Conservation (phyloP, 2,113 vertebrate species). For the Toxotes chatareus region DNA sequence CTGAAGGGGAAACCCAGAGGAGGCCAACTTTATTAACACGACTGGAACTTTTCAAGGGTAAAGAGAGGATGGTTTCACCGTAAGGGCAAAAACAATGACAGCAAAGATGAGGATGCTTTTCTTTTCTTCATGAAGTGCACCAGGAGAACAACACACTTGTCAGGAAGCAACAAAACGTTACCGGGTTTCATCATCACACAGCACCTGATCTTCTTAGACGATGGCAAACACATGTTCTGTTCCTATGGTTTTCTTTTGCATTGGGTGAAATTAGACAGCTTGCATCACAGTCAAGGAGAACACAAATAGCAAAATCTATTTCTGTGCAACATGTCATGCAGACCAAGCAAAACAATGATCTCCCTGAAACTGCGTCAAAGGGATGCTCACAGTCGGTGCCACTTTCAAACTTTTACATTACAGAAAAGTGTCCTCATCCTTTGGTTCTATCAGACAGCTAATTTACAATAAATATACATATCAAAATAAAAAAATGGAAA, state of each 20-base stretch:
- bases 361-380: conserved; percentile 41
- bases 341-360: conserved; percentile 35
- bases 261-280: conserved; percentile 22
- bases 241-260: neutral
- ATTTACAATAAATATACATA: conserved; percentile 86
- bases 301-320: conserved; percentile 2
- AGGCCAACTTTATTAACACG: conserved; percentile 83
- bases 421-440: conserved; percentile 70
- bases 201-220: neutral
- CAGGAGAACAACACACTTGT: conserved; percentile 8
- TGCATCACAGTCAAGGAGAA: conserved; percentile 29
- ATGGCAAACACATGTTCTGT: conserved; percentile 4
- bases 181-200: neutral
- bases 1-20: conserved; percentile 64
- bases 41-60: conserved; percentile 71
- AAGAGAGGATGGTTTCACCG: conserved; percentile 73
- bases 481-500: conserved; percentile 75
- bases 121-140: conserved; percentile 28
- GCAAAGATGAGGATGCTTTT: conserved; percentile 69
- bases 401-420: conserved; percentile 4
- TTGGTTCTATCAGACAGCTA: conserved; percentile 66
- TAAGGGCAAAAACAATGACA: conserved; percentile 59
- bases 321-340: conserved; percentile 34
- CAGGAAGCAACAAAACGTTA: conserved; percentile 43
- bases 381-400: conserved; percentile 27